A percentile compares a stretch with the other conserved stretches of the same genome.
These are phyloP conservation scores for Axis porcinus DNA, from an alignment of 2,113 vertebrate genomes.

Conservation along the genomic window DNA sequence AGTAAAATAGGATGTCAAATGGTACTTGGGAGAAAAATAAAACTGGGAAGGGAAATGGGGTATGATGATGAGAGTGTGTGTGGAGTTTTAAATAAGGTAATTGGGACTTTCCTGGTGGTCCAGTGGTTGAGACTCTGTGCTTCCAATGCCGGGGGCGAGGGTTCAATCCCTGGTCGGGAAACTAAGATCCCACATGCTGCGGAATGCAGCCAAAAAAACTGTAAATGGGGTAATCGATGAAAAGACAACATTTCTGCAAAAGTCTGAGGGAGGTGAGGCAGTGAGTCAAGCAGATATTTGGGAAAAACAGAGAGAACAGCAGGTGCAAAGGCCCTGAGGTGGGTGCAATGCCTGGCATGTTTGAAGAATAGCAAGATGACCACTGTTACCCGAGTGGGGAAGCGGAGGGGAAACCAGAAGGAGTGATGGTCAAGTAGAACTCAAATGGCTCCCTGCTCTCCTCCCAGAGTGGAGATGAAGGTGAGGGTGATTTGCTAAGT, in stretches of 20 bases:
- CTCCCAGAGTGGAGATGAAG: background rate
- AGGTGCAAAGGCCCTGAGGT: constrained; percentile 34
- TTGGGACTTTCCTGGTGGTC: background rate
- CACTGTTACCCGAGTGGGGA: background rate
- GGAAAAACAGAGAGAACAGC: background rate
- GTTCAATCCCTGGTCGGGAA: background rate
- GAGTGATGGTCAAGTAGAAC: background rate
- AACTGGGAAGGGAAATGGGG: background rate
- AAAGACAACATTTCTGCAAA: background rate
- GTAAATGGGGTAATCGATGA: background rate
- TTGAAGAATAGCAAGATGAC: background rate
- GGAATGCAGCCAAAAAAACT: background rate
- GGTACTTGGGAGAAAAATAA: background rate
- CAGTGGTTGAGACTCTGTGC: background rate
- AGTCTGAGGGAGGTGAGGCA: background rate
- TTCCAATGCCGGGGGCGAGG: background rate
- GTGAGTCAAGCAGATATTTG: background rate
- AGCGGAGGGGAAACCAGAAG: background rate
- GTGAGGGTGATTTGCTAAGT: background rate
- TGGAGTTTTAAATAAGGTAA: background rate
- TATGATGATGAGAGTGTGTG: background rate
- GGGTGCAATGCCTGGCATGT: background rate
- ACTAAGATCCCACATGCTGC: background rate
- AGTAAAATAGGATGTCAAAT: background rate
- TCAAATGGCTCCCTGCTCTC: background rate